Base-by-base conservation (phyloP, 2,888 invertebrate genomes). In the Apomyelois bistriatella region DNA sequence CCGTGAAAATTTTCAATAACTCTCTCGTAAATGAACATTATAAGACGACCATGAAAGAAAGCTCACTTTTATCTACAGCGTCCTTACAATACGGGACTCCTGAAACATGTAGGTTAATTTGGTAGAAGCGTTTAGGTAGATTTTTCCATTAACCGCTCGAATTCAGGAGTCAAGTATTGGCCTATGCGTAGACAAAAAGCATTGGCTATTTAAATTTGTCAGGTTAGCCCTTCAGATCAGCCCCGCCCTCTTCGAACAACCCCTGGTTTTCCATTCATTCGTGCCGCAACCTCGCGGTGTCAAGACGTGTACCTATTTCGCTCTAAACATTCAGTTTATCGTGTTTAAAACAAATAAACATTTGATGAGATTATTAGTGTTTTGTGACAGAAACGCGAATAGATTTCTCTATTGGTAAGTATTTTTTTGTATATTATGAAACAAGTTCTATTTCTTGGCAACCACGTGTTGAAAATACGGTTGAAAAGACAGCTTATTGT, bases 191-290 rank as follows among this genome's bases (percentile, higher is more conserved):
- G 40, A 49, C 56, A 48, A 22, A 17, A 57, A 12, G 54, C 48
- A 36, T 9, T 13, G 49, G 46, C 59, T 74, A 68, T 75, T 73
- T 35, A 42, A 73, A 58, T 74, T 57, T 57, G 74, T 37, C 35
- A 77, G 70, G 60, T 79, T 60, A 47, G 59, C 52, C 50, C 55
- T 59, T 62, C 69, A 64, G 70, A 64, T 60, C 64, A 68, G 85
- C 83, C 83, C 85, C 86, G 82, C 87, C 88, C 82, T 80, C 76
- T 59, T 58, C 41, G 59, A 65, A 63, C 79, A 66, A 75, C 82
- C 84, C 83, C 79, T 74, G 78, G 65, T 82, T 49, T n/a, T 80
- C 88, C 88, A 88, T 87, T 88, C 88, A 87, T 80, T 82, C 79
- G 74, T 68, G 76, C 69, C 61, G 59, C 58, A 53, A 64, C 60